Evolutionary conservation across 2,888 invertebrate species (phyloP).

Genomic region (Pterostichus madidus): DNA sequence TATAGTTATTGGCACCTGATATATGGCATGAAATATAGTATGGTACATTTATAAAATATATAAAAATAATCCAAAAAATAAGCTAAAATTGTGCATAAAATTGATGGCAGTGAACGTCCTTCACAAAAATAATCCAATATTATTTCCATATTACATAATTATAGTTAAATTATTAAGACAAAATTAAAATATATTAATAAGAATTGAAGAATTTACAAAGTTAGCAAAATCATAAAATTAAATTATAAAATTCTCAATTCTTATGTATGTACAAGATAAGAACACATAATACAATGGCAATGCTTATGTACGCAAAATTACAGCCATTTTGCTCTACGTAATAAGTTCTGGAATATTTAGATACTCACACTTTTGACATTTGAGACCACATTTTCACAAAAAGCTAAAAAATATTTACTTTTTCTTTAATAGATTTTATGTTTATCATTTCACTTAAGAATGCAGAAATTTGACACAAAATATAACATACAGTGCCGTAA

Average conservation of each 20-base stretch:
- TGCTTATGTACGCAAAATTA: slow-evolving; percentile 32
- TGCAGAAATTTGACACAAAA: too few relatives aligned
- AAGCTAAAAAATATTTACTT: not conserved
- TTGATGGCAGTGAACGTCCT: slow-evolving; percentile 46
- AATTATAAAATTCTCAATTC: slow-evolving; percentile 29
- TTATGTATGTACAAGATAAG: slow-evolving; percentile 50
- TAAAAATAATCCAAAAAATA: slow-evolving; percentile 15
- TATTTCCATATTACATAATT: slow-evolving; percentile 6
- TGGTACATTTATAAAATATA: slow-evolving; percentile 33
- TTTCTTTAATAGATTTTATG: too few relatives aligned
- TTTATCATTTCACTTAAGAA: too few relatives aligned
- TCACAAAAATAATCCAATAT: slow-evolving; percentile 23
- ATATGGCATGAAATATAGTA: not conserved
- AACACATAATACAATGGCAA: slow-evolving; percentile 57
- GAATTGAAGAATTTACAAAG: slow-evolving; percentile 12
- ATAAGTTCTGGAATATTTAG: slow-evolving; percentile 25
- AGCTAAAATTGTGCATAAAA: slow-evolving; percentile 37
- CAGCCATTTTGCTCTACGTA: slow-evolving; percentile 31
- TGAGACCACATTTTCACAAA: not conserved
- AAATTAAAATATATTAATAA: slow-evolving; percentile 21
- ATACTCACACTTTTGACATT: too few relatives aligned
- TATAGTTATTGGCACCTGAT: slow-evolving; percentile 11
- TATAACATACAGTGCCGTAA: too few relatives aligned
- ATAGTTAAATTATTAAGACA: slow-evolving; percentile 47
- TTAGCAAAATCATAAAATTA: slow-evolving; percentile 15